Conservation (phyloP, 2,113 vertebrate genomes). For the Gorsachius goisagi region DNA sequence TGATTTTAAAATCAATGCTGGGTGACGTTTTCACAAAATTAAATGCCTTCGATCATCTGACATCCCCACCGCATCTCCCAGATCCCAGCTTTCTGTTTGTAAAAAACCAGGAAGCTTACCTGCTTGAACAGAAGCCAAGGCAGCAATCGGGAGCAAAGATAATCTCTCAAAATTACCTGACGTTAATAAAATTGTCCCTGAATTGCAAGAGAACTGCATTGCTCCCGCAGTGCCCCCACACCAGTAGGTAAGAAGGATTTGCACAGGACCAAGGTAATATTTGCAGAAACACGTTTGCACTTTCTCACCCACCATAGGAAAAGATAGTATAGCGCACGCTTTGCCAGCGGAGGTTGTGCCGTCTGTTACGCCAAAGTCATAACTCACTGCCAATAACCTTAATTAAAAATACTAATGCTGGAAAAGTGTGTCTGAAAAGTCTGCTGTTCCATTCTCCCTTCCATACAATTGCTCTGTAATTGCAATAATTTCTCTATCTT, state of each 20-base stretch:
- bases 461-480: conserved; percentile 33
- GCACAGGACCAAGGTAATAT: not conserved
- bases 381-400: conserved; percentile 52
- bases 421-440: conserved; percentile 32
- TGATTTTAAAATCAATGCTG: not conserved
- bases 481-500: conserved; percentile 36
- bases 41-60: not conserved
- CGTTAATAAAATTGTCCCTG: not conserved
- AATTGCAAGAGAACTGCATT: not conserved
- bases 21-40: not conserved
- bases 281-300: not conserved
- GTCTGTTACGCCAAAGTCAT: not conserved
- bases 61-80: not conserved
- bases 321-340: not conserved
- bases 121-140: not conserved
- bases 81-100: not conserved
- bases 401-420: conserved; percentile 68
- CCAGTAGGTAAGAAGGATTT: not conserved
- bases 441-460: conserved; percentile 13
- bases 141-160: accelerated
- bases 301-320: not conserved
- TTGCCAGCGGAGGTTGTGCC: not conserved
- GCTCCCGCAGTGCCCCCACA: not conserved
- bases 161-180: not conserved
- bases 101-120: not conserved